phyloP scores from a whole-genome alignment of 2,797 vertebrate genomes.

The Peromyscus nudipes region DNA sequence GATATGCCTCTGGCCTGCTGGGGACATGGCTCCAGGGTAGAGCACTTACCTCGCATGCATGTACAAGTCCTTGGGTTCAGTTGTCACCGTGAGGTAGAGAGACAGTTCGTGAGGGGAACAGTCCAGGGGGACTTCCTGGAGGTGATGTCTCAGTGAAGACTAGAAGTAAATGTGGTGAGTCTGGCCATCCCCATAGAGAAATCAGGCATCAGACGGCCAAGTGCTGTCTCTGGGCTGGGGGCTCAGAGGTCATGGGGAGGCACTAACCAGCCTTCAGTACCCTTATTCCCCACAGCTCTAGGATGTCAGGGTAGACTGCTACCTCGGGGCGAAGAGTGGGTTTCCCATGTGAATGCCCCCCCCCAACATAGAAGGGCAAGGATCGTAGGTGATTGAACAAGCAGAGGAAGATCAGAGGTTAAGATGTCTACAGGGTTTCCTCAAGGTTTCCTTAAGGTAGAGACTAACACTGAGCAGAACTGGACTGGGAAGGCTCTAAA shows the following conservation, averaged over 20 bases:
- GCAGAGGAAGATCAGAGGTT: slow-evolving; percentile 43
- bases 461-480: background rate
- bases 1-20: background rate
- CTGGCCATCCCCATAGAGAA: background rate
- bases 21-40: background rate
- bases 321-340: background rate
- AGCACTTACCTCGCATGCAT: background rate
- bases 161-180: background rate
- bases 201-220: background rate
- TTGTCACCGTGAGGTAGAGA: background rate
- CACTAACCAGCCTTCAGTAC: background rate
- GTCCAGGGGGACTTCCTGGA: slow-evolving; percentile 31
- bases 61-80: background rate
- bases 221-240: background rate
- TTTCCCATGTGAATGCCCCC: slow-evolving; percentile 28
- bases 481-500: background rate
- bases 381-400: background rate
- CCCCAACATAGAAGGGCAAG: slow-evolving; percentile 74
- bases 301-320: background rate
- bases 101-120: background rate
- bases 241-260: background rate
- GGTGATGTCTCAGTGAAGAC: background rate
- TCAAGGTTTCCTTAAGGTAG: background rate
- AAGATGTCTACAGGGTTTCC: background rate
- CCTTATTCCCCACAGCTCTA: background rate